phyloP scores from a whole-genome alignment of 2,113 vertebrate genomes.

The Reinhardtius hippoglossoides region DNA sequence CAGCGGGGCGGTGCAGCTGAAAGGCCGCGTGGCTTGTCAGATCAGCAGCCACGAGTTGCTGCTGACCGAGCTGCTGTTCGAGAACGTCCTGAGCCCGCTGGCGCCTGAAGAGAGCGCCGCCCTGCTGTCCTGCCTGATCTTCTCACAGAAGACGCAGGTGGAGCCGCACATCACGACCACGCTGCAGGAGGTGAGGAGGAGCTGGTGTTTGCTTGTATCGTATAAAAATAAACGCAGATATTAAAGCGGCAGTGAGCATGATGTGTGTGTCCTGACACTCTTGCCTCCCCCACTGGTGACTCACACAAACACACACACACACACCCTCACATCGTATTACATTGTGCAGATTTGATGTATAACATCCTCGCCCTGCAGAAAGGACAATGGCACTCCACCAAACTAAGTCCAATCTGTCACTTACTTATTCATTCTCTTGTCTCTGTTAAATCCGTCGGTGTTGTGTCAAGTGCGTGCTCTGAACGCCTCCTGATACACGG shows the following conservation, averaged over 20 bases:
- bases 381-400: constrained; percentile 32
- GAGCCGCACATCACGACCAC: constrained; percentile 87
- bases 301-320: constrained; percentile 16
- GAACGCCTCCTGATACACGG: constrained; percentile 52
- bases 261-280: constrained; percentile 13
- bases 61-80: constrained; percentile 92
- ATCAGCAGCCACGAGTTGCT: constrained; percentile 93
- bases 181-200: constrained; percentile 85
- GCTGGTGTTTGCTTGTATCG: background rate
- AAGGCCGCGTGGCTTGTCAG: constrained; percentile 91
- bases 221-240: background rate
- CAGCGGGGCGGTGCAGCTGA: constrained; percentile 88
- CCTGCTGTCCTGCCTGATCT: constrained; percentile 90
- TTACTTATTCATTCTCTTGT: constrained; percentile 28
- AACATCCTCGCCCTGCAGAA: constrained; percentile 33
- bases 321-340: constrained; percentile 11
- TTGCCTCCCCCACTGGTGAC: constrained; percentile 18
- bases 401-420: constrained; percentile 29
- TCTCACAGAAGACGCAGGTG: constrained; percentile 87
- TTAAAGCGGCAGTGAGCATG: background rate
- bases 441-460: constrained; percentile 11
- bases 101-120: constrained; percentile 91
- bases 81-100: constrained; percentile 88
- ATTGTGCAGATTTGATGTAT: constrained; percentile 14
- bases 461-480: constrained; percentile 18